A percentile compares a stretch with the other conserved stretches of the same genome.
Conservation (phyloP, 2,888 invertebrate species). For the Branchellion lobata region DNA sequence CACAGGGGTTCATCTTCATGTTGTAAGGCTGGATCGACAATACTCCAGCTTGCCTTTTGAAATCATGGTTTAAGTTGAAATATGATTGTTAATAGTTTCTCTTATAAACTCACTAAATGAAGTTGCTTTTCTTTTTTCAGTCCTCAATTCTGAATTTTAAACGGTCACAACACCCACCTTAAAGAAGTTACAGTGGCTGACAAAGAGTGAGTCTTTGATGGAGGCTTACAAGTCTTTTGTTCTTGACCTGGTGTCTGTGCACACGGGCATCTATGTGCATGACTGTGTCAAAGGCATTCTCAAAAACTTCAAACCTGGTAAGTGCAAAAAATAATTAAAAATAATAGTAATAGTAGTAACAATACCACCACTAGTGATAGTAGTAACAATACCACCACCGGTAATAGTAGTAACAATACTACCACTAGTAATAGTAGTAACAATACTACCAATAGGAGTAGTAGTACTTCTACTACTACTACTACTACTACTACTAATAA, state of each 20-base stretch:
- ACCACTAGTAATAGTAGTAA: too few species aligned
- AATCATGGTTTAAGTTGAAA: slow-evolving; percentile 21
- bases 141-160: background rate
- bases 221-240: slow-evolving; percentile 6
- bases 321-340: too few species aligned
- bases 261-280: slow-evolving; percentile 21
- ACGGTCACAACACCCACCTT: too few species aligned
- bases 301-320: slow-evolving; percentile 28
- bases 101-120: too few species aligned
- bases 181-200: slow-evolving; percentile 18
- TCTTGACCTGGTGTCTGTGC: slow-evolving; percentile 28
- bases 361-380: too few species aligned
- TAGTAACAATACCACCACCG: too few species aligned
- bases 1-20: slow-evolving; percentile 11
- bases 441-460: too few species aligned
- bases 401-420: too few species aligned
- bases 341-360: too few species aligned
- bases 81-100: background rate
- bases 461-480: too few species aligned
- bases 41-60: background rate
- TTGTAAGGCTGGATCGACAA: background rate
- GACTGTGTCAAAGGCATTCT: slow-evolving; percentile 17
- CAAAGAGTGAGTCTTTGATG: background rate
- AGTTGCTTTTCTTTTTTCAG: background rate
- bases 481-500: too few species aligned